A percentile compares a stretch with the other conserved stretches of the same genome.
Evolutionary conservation across 2,113 vertebrate genomes (phyloP).

Genomic region (Accipiter virgatus): DNA sequence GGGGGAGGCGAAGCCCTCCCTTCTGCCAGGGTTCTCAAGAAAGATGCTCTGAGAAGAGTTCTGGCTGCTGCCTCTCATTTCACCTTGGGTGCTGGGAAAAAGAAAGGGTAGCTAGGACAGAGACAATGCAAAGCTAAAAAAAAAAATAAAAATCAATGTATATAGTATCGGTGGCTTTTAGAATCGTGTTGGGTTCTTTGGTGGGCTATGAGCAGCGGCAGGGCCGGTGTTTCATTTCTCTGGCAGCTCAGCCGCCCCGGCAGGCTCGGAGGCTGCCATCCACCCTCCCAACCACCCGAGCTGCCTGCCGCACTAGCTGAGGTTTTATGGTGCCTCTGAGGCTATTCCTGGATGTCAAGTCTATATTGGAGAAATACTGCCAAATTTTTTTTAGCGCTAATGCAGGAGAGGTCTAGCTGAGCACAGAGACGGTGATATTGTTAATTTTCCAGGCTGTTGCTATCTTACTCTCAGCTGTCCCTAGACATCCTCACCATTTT

Average conservation of each 20-base stretch:
- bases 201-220: not conserved
- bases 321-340: not conserved
- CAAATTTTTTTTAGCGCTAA: not conserved
- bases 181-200: fast-evolving
- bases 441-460: slow-evolving; percentile 64
- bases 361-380: not conserved
- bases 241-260: not conserved
- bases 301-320: not conserved
- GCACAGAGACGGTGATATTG: not conserved
- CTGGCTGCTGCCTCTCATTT: not conserved
- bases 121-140: not conserved
- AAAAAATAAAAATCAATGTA: not conserved
- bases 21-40: not conserved
- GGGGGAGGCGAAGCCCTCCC: not conserved
- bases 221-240: not conserved
- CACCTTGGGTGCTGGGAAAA: not conserved
- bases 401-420: not conserved
- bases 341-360: not conserved
- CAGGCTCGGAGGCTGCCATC: not conserved
- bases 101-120: not conserved
- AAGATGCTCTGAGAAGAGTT: not conserved
- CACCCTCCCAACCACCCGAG: fast-evolving
- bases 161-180: not conserved
- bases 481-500: slow-evolving; percentile 32
- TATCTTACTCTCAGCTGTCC: slow-evolving; percentile 18